Evolutionary conservation across 2,113 vertebrate species (phyloP).

Genomic region (Crotalus helleri): DNA sequence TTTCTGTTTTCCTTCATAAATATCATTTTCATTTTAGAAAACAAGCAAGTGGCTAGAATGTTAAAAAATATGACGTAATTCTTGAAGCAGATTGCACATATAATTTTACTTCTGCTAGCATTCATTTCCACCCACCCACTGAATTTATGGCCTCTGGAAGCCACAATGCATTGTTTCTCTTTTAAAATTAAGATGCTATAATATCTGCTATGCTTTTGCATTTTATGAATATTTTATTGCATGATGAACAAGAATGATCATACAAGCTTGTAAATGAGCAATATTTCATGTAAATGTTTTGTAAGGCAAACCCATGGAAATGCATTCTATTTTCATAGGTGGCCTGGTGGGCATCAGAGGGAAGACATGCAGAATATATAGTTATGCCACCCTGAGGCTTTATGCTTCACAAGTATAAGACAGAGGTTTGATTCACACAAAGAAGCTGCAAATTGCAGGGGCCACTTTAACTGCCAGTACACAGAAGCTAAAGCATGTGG

Average conservation of each 20-base stretch:
- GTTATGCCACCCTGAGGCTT: constrained; percentile 42
- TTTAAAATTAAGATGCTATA: constrained; percentile 56
- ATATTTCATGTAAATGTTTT: constrained; percentile 66
- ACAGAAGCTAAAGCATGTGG: background rate
- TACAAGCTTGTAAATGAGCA: constrained; percentile 50
- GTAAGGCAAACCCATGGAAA: constrained; percentile 51
- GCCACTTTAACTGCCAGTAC: background rate
- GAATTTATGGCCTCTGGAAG: constrained; percentile 43
- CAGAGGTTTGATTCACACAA: background rate
- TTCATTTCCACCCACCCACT: constrained; percentile 39
- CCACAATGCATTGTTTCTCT: constrained; percentile 47
- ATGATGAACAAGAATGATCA: constrained; percentile 54
- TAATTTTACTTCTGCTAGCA: constrained; percentile 52
- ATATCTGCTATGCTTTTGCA: constrained; percentile 50
- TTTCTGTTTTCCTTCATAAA: constrained; percentile 57
- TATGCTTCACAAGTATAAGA: constrained; percentile 44
- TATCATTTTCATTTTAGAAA: constrained; percentile 44
- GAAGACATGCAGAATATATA: constrained; percentile 43
- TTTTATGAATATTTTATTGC: constrained; percentile 61
- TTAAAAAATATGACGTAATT: constrained; percentile 64
- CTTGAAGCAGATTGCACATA: constrained; percentile 48
- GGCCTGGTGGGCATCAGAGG: constrained; percentile 44
- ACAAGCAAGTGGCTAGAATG: constrained; percentile 42
- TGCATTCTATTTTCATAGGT: constrained; percentile 55
- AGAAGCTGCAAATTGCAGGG: background rate